Base-by-base conservation (phyloP, 2,797 vertebrate species). In the Peromyscus eremicus region DNA sequence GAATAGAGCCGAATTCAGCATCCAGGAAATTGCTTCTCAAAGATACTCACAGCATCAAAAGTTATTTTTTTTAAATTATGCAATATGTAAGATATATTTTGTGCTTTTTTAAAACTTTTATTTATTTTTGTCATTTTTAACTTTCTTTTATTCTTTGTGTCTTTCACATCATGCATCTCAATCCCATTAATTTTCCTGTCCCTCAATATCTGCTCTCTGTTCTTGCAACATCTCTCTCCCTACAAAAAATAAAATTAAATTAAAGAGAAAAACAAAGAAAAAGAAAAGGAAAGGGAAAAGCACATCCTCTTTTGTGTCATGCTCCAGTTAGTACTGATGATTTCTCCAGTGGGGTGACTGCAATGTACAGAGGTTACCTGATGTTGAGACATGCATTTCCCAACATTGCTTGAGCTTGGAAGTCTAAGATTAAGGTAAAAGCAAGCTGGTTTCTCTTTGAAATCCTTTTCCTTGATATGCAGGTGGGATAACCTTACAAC, bases 11-110 rank as follows among this genome's bases (percentile, higher is more conserved):
- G 97, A 97, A 82, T 95, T 97, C 32, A 94, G 94, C 79, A 93
- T 97, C 89, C 93, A 96, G 95, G 95, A 98, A 97, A 97, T 62
- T 96, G 84, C 90, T 98, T 97, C 76, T 95, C 66, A 76, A 90
- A 94, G 96, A 73, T 81, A 93, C 34, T 84, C 87, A 68, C 71
- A 96, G 19, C 4, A 62, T 94, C 96, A 98, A 46, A 64, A 79
- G 49, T 73, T 97, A 76, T 97, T 92, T 86, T 73, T 64, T 96
- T 96, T 94, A 37, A 43, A 68, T 96, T 98, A 96, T 97, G 97
- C 13, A 97, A 94, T 94, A 19, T 21, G 2, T 97, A 75, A 98
- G 86, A 97, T 97, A 97, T 94, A 57, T 37, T 0, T 85, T 94
- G 14, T 66, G 57, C 43, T 12, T 27, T 27, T 6, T 57, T 11